Percentiles rank a stretch among this genome's conserved stretches.
Conservation (phyloP, 2,113 vertebrate species). For the Desmodus rotundus region DNA sequence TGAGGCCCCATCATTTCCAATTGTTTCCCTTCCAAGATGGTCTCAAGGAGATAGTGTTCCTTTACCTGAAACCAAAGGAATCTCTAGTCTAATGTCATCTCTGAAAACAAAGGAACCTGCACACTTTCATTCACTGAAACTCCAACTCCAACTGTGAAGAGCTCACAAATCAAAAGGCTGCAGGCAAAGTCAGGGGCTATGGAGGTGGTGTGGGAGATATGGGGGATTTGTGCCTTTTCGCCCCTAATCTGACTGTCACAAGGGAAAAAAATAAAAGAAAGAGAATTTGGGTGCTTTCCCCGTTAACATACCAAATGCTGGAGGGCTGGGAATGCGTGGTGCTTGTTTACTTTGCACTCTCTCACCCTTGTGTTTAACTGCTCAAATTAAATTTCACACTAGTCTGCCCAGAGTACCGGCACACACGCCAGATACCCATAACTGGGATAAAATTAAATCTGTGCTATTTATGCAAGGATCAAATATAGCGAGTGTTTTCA, state of each 20-base stretch:
- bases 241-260: constrained; percentile 49
- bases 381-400: constrained; percentile 79
- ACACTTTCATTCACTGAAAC: not conserved
- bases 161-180: not conserved
- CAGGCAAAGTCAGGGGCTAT: not conserved
- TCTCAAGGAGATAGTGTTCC: not conserved
- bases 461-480: constrained; percentile 76
- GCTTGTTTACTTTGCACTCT: constrained; percentile 70
- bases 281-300: constrained; percentile 51
- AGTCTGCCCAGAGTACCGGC: constrained; percentile 71
- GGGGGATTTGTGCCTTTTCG: constrained; percentile 17
- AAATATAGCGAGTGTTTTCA: constrained; percentile 70
- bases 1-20: not conserved
- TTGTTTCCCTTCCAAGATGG: not conserved
- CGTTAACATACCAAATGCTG: constrained; percentile 52
- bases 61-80: not conserved
- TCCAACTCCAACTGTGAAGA: not conserved
- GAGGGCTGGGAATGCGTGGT: constrained; percentile 56
- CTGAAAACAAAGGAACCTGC: not conserved
- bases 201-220: not conserved
- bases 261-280: not conserved
- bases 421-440: constrained; percentile 71
- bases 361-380: constrained; percentile 76
- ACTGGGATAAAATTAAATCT: constrained; percentile 77
- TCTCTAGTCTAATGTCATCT: not conserved